phyloP scores from a whole-genome alignment of 2,888 invertebrate species.

The Nasonia oneida region DNA sequence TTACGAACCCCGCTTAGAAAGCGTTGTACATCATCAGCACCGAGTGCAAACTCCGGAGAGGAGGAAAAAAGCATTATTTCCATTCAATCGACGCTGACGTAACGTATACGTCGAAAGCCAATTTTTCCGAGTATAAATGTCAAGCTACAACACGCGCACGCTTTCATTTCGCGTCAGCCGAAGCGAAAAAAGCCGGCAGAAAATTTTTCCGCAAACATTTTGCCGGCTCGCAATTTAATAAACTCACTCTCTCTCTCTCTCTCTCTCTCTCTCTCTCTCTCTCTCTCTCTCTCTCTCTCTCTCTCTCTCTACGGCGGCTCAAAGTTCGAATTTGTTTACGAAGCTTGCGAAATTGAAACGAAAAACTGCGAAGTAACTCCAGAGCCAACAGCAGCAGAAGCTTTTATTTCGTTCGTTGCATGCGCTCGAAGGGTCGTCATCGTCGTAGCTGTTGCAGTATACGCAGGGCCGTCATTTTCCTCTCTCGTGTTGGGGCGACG shows the following conservation, averaged over 20 bases:
- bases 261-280: too few relatives aligned
- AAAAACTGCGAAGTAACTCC: conserved; percentile 25
- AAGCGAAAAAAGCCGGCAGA: not conserved
- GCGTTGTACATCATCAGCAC: not conserved
- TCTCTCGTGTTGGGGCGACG: not conserved
- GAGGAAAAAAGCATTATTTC: not conserved
- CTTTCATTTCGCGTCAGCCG: not conserved
- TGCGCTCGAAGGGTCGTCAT: conserved; percentile 30
- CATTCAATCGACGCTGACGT: not conserved
- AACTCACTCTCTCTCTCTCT: not conserved
- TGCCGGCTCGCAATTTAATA: not conserved
- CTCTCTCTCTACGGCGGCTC: not conserved
- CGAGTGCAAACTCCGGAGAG: too few relatives aligned
- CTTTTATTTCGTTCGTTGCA: not conserved
- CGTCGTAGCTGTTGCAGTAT: not conserved
- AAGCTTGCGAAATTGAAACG: conserved; percentile 2
- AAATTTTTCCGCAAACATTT: not conserved
- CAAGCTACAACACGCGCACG: not conserved
- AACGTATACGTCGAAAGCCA: not conserved
- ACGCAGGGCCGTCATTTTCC: conserved; percentile 59
- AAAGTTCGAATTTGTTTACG: conserved; percentile 6
- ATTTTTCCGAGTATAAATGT: not conserved
- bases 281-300: not conserved
- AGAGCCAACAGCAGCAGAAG: not conserved
- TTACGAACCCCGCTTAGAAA: not conserved